phyloP scores from a whole-genome alignment of 2,797 vertebrate genomes.

The Pseudochirops cupreus region DNA sequence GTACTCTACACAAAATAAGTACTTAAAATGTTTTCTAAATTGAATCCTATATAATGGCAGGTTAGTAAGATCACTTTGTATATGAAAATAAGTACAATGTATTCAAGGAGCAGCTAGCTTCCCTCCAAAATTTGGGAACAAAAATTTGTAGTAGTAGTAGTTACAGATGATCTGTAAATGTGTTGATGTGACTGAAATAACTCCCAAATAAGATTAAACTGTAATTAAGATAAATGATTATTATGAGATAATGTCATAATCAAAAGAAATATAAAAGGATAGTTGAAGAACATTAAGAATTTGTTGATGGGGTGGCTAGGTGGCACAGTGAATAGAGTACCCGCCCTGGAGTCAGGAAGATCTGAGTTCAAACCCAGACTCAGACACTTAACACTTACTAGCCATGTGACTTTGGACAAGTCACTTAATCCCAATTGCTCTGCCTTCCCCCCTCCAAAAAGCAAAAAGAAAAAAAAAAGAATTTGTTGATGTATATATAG shows the following conservation, averaged over 20 bases:
- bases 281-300: no score
- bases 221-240: background rate
- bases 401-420: no score
- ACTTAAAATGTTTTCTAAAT: background rate
- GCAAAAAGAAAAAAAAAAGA: no score
- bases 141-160: no score
- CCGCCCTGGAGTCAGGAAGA: no score
- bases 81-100: background rate
- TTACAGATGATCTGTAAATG: background rate
- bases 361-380: no score
- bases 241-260: background rate
- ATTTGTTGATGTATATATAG: no score
- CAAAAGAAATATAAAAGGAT: background rate
- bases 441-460: no score
- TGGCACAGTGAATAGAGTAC: no score
- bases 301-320: no score
- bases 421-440: no score
- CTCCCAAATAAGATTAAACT: background rate
- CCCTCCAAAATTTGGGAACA: background rate
- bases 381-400: no score
- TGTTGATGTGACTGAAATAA: background rate
- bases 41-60: background rate
- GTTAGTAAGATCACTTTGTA: background rate
- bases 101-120: background rate
- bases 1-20: background rate